A percentile compares a stretch with the other conserved stretches of the same genome.
Evolutionary conservation across 2,888 invertebrate species (phyloP).

Genomic region (Melanotus villosus): DNA sequence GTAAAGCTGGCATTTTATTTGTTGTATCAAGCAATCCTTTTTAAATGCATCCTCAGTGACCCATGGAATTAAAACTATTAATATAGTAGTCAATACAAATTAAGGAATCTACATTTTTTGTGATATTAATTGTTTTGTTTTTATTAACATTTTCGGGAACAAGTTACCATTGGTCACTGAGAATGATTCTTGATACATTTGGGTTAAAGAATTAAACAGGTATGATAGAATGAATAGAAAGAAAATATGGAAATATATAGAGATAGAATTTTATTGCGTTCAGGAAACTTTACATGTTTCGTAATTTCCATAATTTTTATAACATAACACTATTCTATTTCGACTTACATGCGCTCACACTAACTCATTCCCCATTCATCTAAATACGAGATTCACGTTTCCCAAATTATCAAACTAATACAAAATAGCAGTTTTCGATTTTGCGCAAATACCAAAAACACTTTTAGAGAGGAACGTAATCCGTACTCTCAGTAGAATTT

Average conservation of each 20-base stretch:
- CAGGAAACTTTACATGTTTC: slow-evolving; percentile 70
- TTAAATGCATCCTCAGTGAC: too few species aligned
- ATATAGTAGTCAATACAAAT: too few species aligned
- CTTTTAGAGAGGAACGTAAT: slow-evolving; percentile 67
- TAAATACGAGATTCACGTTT: slow-evolving; percentile 58
- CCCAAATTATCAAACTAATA: slow-evolving; percentile 60
- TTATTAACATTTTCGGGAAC: too few species aligned
- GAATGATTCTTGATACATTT: too few species aligned
- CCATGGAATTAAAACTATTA: too few species aligned
- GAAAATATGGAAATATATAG: slow-evolving; percentile 42
- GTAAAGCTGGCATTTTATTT: background rate
- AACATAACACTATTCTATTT: slow-evolving; percentile 65
- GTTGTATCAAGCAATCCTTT: too few species aligned
- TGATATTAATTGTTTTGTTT: too few species aligned
- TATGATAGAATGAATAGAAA: background rate
- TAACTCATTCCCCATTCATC: slow-evolving; percentile 48
- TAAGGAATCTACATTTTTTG: too few species aligned
- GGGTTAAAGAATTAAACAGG: too few species aligned
- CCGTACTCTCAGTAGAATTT: slow-evolving; percentile 68
- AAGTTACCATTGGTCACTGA: too few species aligned
- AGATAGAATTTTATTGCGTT: slow-evolving; percentile 72
- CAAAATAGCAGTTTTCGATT: slow-evolving; percentile 58
- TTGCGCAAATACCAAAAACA: slow-evolving; percentile 61
- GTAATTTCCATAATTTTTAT: slow-evolving; percentile 66
- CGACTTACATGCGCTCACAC: slow-evolving; percentile 52